Percentiles rank a stretch among this genome's conserved stretches.
Conservation (phyloP, 2,888 invertebrate genomes). For the Bhutanitis thaidina region DNA sequence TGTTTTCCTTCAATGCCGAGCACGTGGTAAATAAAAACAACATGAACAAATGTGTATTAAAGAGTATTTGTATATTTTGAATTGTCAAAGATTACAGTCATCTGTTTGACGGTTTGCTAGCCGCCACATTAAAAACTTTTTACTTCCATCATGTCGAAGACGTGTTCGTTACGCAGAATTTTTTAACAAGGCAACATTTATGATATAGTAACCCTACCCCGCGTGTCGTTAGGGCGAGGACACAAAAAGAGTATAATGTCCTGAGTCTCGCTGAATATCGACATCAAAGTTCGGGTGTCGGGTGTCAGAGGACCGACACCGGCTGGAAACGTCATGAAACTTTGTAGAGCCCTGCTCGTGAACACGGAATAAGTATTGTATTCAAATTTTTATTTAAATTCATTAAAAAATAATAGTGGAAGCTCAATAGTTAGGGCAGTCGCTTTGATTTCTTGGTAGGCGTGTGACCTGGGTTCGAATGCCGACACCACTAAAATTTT, state of each 20-base stretch:
- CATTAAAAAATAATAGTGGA: no score
- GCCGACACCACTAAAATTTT: no score
- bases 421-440: no score
- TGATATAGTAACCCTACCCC: slow-evolving; percentile 24
- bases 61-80: no score
- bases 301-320: slow-evolving; percentile 27
- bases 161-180: slow-evolving; percentile 5
- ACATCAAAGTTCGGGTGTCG: slow-evolving; percentile 40
- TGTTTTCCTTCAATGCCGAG: no score
- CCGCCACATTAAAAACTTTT: neutral
- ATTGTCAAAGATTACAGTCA: no score
- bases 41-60: no score
- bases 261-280: slow-evolving; percentile 26
- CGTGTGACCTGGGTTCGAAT: no score
- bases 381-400: no score
- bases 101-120: no score
- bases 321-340: slow-evolving; percentile 19
- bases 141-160: neutral
- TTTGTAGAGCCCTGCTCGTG: neutral
- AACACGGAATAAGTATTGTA: neutral
- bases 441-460: no score
- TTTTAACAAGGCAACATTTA: slow-evolving; percentile 31
- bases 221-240: slow-evolving; percentile 1
- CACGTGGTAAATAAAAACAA: no score
- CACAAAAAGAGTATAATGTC: slow-evolving; percentile 24